Evolutionary conservation across 1,140 invertebrate species (phyloP).

Genomic region (Olivierus martensii): DNA sequence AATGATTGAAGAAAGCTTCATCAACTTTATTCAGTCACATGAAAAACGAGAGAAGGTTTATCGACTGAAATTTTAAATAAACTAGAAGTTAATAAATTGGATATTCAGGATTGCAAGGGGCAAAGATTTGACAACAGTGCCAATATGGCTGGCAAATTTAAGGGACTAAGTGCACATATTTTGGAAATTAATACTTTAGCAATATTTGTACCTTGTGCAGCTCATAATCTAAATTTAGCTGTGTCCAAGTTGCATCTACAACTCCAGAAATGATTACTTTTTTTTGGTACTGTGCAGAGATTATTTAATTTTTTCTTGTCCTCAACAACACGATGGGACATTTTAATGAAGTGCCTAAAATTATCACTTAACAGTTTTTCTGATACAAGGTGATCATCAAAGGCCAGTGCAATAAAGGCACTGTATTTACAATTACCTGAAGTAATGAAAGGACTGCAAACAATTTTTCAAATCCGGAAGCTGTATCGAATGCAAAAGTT

Average conservation of each 20-base stretch:
- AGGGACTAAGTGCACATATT: neutral
- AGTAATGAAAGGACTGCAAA: too few relatives aligned
- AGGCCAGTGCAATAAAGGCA: too few relatives aligned
- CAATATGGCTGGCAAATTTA: constrained; percentile 3
- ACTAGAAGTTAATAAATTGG: constrained; percentile 2
- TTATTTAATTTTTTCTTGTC: neutral
- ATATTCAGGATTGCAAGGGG: constrained; percentile 4
- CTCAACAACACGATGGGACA: neutral
- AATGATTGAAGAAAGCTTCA: constrained; percentile 5
- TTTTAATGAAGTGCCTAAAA: neutral
- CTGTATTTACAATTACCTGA: too few relatives aligned
- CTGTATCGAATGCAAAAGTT: too few relatives aligned
- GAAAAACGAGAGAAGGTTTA: constrained; percentile 8
- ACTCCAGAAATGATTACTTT: neutral
- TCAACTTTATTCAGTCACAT: constrained; percentile 6
- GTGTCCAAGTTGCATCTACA: neutral
- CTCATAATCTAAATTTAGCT: constrained; percentile 4
- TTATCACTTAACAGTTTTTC: neutral
- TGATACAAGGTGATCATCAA: too few relatives aligned
- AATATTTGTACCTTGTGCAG: constrained; percentile 5
- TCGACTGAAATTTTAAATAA: constrained; percentile 4
- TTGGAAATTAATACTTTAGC: constrained; percentile 6
- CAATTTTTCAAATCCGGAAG: too few relatives aligned
- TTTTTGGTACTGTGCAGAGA: constrained; percentile 1
- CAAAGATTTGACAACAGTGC: constrained; percentile 6